Evolutionary conservation across 2,113 vertebrate genomes (phyloP), one percentile per base, ranked within the genome.

Genomic region (Chrysochloris asiatica): DNA sequence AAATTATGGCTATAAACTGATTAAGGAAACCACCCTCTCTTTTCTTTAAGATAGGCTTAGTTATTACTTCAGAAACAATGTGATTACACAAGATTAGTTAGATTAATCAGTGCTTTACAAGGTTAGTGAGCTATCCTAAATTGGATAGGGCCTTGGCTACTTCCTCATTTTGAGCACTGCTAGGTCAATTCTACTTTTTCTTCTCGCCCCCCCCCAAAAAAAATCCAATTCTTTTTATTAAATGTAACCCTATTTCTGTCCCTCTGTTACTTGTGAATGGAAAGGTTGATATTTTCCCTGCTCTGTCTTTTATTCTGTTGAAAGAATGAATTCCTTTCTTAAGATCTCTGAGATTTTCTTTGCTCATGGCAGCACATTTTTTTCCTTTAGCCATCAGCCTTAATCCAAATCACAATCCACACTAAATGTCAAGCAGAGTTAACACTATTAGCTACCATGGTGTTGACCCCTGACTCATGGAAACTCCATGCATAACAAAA

Each of bases 41-140:
- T 97, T 94, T 95, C 90, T 96, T 96, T 96, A 96, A 94, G 94
- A 95, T 96, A 95, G 92, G 94, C 67, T 89, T 96, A 96, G 95
- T 95, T 97, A 95, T 96, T 96, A 96, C 95, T 97, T 89, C 92
- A 93, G 96, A 88, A 90, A 45, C 89, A 85, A 95, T 88, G 50
- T 83, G 87, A 96, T 96, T 96, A 97, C 86, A 93, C 72, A 95
- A 97, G 96, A 96, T 95, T 86, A 97, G 79, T 94, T 92, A 91
- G 93, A 95, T 36, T 96, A 96, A 93, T 91, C 93, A 96, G 88
- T 94, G 93, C 36, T 90, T 94, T 80, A 95, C 89, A 56, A 94
- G 54, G n/a, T 97, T 97, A 96, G 71, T 73, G 83, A 89, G 90
- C 93, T 81, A 67, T 92, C 65, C 54, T 94, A 94, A 96, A 95